Evolutionary conservation across 2,888 invertebrate species (phyloP), one percentile per base, ranked within the genome.

Genomic region (Odontocerum albicorne): DNA sequence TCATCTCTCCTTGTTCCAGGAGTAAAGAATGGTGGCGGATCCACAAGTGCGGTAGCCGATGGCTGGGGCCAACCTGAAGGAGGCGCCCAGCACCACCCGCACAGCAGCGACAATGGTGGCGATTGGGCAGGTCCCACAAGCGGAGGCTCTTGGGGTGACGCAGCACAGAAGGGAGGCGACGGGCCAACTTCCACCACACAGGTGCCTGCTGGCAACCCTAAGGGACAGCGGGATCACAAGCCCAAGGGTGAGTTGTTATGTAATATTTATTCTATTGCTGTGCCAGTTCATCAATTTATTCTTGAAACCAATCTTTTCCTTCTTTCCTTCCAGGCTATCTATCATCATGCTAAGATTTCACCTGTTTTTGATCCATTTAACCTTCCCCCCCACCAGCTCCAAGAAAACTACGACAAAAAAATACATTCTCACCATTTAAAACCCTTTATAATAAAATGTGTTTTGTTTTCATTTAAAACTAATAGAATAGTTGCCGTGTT

Each of bases 1-100:
- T n/a, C n/a, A n/a, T n/a, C n/a, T n/a, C n/a, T n/a, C n/a, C n/a
- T 57, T 59, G 27, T 59, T 42, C 33, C 51, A 49, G 53, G 57
- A 22, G 51, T 52, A 20, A 44, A 45, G 57, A 62, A 50, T 27
- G 57, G 55, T 21, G 39, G 13, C 42, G 38, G 46, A 40, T 19
- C 32, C 7, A 36, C 39, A 27, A 31, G 20, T 22, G 33, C 22
- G 46, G 7, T 36, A 38, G 33, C 46, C 47, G 15, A 27, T 31
- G 40, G 57, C 56, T 57, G 45, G 40, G 54, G 55, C 43, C 58
- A 43, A 47, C 39, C 49, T 32, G 40, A n/a, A n/a, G n/a, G n/a
- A n/a, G n/a, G n/a, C n/a, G n/a, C n/a, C n/a, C n/a, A n/a, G n/a
- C n/a, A n/a, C n/a, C n/a, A n/a, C n/a, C n/a, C n/a, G n/a, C n/a